Evolutionary conservation across 1,140 invertebrate genomes (phyloP).

Genomic region (Drosophila ogumai): DNA sequence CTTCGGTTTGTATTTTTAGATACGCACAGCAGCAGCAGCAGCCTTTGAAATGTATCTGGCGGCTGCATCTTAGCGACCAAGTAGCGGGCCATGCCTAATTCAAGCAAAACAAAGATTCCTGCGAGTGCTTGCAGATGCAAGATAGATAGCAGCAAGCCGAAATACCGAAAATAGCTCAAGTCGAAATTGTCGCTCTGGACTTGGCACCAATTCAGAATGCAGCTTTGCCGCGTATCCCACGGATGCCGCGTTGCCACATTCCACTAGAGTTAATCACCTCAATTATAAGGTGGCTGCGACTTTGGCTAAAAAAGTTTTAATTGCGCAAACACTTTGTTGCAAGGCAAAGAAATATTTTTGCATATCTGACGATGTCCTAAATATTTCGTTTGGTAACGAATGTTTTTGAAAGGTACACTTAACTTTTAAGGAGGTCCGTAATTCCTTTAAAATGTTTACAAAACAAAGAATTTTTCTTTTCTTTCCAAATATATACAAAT

Average conservation of each 20-base stretch:
- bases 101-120: slow-evolving; percentile 16
- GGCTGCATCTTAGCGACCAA: slow-evolving; percentile 20
- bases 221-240: background rate
- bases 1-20: slow-evolving; percentile 33
- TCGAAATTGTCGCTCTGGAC: slow-evolving; percentile 30
- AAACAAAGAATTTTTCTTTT: background rate
- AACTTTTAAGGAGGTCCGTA: background rate
- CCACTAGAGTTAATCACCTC: slow-evolving; percentile 28
- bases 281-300: slow-evolving; percentile 20
- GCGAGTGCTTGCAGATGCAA: slow-evolving; percentile 5
- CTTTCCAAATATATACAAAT: background rate
- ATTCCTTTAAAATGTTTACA: background rate
- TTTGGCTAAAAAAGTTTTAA: slow-evolving; percentile 11
- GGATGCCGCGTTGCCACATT: slow-evolving; percentile 11
- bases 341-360: background rate
- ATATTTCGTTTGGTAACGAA: slow-evolving; percentile 1
- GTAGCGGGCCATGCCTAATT: slow-evolving; percentile 21
- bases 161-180: slow-evolving; percentile 25
- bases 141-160: slow-evolving; percentile 1
- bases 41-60: slow-evolving; percentile 40
- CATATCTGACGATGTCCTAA: slow-evolving; percentile 9
- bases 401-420: background rate
- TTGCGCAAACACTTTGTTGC: slow-evolving; percentile 2
- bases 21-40: slow-evolving; percentile 16
- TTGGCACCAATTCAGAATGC: slow-evolving; percentile 37